Evolutionary conservation across 2,113 vertebrate genomes (phyloP).

Genomic region (Tachysurus fulvidraco): DNA sequence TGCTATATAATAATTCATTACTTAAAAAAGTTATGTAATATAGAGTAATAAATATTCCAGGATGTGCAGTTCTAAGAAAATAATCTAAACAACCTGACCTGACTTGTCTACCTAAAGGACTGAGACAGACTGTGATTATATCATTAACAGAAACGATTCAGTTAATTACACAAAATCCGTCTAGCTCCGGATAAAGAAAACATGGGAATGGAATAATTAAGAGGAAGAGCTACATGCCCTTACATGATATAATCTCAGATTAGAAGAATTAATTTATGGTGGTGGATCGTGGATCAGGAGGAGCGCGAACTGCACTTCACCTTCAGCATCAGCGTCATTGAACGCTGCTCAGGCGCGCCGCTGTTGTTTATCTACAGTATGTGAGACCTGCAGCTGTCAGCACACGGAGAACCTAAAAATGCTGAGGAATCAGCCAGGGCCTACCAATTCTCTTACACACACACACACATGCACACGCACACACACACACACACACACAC

Average conservation of each 20-base stretch:
- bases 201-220: background rate
- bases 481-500: conserved; percentile 12
- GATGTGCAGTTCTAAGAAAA: too few relatives aligned
- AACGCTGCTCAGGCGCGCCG: background rate
- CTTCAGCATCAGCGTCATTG: background rate
- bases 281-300: background rate
- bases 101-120: background rate
- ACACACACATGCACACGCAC: background rate
- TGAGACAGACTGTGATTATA: background rate
- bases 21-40: too few relatives aligned
- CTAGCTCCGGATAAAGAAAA: background rate
- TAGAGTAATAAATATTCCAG: background rate
- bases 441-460: background rate
- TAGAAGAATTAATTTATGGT: background rate
- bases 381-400: background rate
- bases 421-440: conserved; percentile 3
- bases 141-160: background rate
- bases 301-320: background rate
- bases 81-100: background rate
- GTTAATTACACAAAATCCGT: background rate
- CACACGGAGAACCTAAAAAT: background rate
- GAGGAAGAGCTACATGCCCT: background rate
- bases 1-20: background rate
- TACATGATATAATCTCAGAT: background rate
- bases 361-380: conserved; percentile 4